Conservation (phyloP, 1,140 invertebrate genomes). For the Drosophila sechellia region DNA sequence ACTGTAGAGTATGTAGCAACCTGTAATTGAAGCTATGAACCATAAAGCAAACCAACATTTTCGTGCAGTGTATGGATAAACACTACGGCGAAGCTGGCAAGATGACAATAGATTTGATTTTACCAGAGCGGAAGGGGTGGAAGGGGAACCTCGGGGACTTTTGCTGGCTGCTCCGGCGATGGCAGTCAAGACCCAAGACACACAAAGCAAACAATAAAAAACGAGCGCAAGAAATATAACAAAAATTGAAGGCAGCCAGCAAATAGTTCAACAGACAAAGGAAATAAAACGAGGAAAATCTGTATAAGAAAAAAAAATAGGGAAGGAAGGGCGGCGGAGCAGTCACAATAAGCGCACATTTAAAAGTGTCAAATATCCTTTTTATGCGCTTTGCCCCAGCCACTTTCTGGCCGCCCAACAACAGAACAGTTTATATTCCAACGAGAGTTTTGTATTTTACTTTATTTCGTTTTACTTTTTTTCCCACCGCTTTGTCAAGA, state of each 20-base stretch:
- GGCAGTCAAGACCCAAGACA: slow-evolving; percentile 74
- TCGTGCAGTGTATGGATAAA: slow-evolving; percentile 2
- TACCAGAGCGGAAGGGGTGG: slow-evolving; percentile 43
- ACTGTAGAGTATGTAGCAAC: too few species aligned
- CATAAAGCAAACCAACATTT: background rate
- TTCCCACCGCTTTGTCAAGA: slow-evolving; percentile 66
- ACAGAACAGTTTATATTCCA: slow-evolving; percentile 76
- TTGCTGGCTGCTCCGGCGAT: slow-evolving; percentile 31
- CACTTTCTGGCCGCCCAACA: slow-evolving; percentile 51
- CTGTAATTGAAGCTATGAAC: background rate
- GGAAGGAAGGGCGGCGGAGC: slow-evolving; percentile 15
- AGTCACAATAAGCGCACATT: slow-evolving; percentile 82
- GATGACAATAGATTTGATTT: slow-evolving; percentile 83
- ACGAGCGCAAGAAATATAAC: slow-evolving; percentile 73
- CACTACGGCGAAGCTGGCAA: slow-evolving; percentile 63
- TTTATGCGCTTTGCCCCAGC: slow-evolving; percentile 76
- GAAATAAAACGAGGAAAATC: slow-evolving; percentile 33
- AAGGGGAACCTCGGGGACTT: slow-evolving; percentile 40
- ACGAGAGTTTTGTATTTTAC: slow-evolving; percentile 6
- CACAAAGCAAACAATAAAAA: slow-evolving; percentile 76
- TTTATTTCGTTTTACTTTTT: background rate
- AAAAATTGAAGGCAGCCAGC: slow-evolving; percentile 76
- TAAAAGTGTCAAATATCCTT: slow-evolving; percentile 83
- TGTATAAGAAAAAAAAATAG: slow-evolving; percentile 14
- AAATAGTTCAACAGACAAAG: slow-evolving; percentile 79